These are phyloP conservation scores for Tapera naevia DNA, from an alignment of 2,797 vertebrate genomes.

Conservation along the genomic window DNA sequence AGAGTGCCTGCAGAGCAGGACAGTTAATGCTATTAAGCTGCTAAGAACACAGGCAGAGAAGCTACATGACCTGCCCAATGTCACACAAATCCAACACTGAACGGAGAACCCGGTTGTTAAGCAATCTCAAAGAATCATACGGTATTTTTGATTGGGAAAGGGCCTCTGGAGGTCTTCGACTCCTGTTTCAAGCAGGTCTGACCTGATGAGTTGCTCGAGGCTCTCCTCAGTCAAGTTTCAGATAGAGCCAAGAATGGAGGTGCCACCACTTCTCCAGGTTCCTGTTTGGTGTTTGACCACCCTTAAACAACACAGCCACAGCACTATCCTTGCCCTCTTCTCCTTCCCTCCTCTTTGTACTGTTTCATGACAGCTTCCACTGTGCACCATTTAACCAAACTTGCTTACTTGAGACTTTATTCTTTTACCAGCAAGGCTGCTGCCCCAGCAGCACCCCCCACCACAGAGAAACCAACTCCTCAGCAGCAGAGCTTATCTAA, in stretches of 20 bases:
- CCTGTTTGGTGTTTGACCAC: neutral
- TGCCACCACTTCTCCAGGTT: neutral
- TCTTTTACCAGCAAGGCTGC: neutral
- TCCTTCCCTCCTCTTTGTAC: neutral
- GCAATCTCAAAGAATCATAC: neutral
- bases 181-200: neutral
- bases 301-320: neutral
- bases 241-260: neutral
- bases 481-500: neutral
- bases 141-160: neutral
- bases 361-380: neutral
- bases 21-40: neutral
- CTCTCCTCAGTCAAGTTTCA: neutral
- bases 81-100: neutral
- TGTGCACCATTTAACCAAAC: fast-evolving
- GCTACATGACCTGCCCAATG: neutral
- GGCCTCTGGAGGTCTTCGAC: neutral
- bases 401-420: neutral
- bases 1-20: neutral
- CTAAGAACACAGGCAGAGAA: neutral
- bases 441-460: neutral
- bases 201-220: neutral
- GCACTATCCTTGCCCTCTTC: neutral
- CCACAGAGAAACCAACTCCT: neutral
- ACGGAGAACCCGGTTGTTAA: neutral